Evolutionary conservation across 2,113 vertebrate genomes (phyloP).

Genomic region (Peucedramus taeniatus): DNA sequence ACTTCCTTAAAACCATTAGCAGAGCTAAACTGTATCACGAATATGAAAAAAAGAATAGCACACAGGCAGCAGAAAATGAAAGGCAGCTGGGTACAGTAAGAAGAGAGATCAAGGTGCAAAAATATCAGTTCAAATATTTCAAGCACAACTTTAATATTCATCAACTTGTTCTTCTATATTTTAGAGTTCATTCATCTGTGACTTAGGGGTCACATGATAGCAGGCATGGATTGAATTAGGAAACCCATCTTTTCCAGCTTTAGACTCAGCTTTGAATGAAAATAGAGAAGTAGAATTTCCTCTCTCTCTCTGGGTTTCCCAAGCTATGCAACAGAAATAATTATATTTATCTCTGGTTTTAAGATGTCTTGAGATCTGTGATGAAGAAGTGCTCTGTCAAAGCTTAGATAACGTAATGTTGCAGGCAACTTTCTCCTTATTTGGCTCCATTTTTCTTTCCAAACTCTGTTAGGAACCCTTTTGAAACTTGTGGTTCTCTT

Average conservation of each 20-base stretch:
- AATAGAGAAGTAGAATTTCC: neutral
- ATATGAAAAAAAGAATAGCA: neutral
- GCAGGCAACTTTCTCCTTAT: neutral
- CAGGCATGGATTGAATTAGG: neutral
- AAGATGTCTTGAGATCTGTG: neutral
- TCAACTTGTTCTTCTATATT: neutral
- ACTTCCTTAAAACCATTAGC: neutral
- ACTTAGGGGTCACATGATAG: neutral
- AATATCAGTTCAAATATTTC: neutral
- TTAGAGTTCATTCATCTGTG: slow-evolving; percentile 30
- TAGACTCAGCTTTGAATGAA: neutral
- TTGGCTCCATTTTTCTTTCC: neutral
- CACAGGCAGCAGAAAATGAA: neutral
- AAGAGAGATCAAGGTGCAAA: slow-evolving; percentile 25
- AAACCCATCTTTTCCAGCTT: neutral
- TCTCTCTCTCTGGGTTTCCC: neutral
- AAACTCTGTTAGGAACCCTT: neutral
- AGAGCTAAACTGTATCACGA: neutral
- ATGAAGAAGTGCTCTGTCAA: neutral
- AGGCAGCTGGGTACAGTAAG: neutral
- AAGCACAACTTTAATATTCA: slow-evolving; percentile 33
- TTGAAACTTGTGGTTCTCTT: neutral
- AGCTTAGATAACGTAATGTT: neutral
- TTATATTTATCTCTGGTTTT: neutral
- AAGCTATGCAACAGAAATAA: neutral